Evolutionary conservation across 2,797 vertebrate species (phyloP).

Genomic region (Spinus pinus): DNA sequence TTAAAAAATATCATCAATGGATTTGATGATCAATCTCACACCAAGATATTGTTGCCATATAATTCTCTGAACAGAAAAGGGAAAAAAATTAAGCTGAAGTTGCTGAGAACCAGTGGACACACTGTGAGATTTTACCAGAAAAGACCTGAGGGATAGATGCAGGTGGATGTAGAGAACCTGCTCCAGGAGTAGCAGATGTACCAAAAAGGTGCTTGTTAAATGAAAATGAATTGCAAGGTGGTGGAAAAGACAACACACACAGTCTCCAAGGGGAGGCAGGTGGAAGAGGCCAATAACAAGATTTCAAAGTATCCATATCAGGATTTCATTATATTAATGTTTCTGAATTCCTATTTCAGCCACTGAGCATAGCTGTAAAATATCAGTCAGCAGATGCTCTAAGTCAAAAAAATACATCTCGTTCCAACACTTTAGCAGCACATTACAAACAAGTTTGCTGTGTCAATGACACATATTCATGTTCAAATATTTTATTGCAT

Average conservation of each 20-base stretch:
- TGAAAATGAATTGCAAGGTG: not conserved
- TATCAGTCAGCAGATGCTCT: not conserved
- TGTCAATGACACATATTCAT: not conserved
- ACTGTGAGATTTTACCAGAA: not conserved
- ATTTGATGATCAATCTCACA: not conserved
- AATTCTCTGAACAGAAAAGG: not conserved
- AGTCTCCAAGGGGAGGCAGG: not conserved
- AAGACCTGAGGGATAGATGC: not conserved
- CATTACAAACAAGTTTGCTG: not conserved
- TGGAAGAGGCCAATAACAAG: not conserved
- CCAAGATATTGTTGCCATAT: not conserved
- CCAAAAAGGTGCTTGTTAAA: rapidly evolving
- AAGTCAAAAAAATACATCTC: not conserved
- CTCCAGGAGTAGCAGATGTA: not conserved
- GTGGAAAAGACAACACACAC: not conserved
- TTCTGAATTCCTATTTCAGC: not conserved
- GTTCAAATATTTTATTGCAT: not conserved
- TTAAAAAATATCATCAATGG: not conserved
- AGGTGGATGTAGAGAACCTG: not conserved
- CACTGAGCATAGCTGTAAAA: not conserved
- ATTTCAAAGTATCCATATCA: not conserved
- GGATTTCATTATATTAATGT: not conserved
- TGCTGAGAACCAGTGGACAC: not conserved
- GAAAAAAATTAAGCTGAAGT: not conserved
- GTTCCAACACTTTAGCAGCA: not conserved